Conservation (phyloP, 2,888 invertebrate species). For the Nomada fucata region DNA sequence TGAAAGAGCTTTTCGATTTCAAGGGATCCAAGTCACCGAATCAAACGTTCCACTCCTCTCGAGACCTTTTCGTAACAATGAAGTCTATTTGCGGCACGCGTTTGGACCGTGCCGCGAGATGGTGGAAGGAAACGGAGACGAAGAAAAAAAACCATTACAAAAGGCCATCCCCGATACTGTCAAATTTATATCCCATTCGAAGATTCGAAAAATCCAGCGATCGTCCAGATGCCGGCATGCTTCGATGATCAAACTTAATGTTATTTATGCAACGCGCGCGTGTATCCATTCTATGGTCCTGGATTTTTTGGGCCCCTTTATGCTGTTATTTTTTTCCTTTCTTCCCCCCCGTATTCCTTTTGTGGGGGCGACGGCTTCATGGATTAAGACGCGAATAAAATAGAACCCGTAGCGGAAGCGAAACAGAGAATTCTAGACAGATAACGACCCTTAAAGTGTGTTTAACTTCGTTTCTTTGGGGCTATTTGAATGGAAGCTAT, state of each 20-base stretch:
- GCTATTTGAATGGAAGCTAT: constrained; percentile 5
- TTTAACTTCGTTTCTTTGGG: not conserved
- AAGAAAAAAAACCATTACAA: constrained; percentile 56
- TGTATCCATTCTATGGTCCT: constrained; percentile 46
- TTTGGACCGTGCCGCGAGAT: constrained; percentile 43
- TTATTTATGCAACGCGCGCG: constrained; percentile 80
- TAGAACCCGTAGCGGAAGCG: constrained; percentile 21
- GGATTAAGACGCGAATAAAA: constrained; percentile 59
- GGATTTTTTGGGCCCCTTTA: constrained; percentile 65
- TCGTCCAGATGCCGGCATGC: constrained; percentile 78
- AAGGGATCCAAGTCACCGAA: constrained; percentile 75
- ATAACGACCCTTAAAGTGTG: constrained; percentile 13
- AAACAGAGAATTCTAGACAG: not conserved
- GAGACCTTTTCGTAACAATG: constrained; percentile 66
- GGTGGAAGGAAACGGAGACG: constrained; percentile 42
- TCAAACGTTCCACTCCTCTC: constrained; percentile 54
- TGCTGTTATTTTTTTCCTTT: constrained; percentile 42
- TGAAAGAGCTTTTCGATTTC: constrained; percentile 69
- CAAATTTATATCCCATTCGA: constrained; percentile 72
- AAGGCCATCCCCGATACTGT: constrained; percentile 68
- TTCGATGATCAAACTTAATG: constrained; percentile 78
- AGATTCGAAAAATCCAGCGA: constrained; percentile 62
- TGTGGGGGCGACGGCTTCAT: constrained; percentile 39
- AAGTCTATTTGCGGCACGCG: constrained; percentile 70
- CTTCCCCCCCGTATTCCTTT: constrained; percentile 1